Percentiles rank a stretch among this genome's conserved stretches.
Conservation (phyloP, 1,140 invertebrate genomes). For the Drosophila aff. region DNA sequence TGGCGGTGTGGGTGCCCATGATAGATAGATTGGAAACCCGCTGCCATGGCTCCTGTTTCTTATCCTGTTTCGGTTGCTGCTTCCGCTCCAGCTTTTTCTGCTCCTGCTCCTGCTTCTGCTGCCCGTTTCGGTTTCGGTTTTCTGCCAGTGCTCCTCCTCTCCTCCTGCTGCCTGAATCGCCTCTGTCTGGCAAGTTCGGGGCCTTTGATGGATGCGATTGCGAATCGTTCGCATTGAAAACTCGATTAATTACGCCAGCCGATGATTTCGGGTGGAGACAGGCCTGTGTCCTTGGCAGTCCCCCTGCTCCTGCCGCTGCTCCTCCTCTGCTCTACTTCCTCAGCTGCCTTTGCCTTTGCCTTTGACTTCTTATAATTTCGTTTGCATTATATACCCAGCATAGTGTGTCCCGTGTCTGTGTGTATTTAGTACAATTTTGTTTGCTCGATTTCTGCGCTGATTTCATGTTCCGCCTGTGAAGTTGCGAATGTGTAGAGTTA, state of each 20-base stretch:
- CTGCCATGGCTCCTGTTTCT: conserved; percentile 28
- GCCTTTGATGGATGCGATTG: conserved; percentile 56
- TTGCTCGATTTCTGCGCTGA: conserved; percentile 44
- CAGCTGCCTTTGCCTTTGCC: conserved; percentile 25
- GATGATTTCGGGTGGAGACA: conserved; percentile 28
- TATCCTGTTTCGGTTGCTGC: conserved; percentile 1
- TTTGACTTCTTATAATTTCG: conserved; percentile 51
- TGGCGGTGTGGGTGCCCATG: conserved; percentile 27
- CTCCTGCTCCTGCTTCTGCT: neutral
- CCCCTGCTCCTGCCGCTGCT: neutral
- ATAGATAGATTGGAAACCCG: conserved; percentile 51
- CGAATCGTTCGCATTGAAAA: conserved; percentile 43
- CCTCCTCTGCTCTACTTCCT: neutral
- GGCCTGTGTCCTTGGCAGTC: conserved; percentile 8
- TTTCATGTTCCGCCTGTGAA: conserved; percentile 27
- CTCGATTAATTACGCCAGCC: conserved; percentile 52
- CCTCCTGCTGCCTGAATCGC: neutral
- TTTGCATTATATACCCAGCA: conserved; percentile 38
- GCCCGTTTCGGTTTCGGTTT: conserved; percentile 2
- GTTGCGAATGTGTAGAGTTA: neutral
- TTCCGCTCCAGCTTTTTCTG: neutral
- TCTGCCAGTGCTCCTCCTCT: neutral
- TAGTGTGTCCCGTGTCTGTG: conserved; percentile 10
- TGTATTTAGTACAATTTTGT: conserved; percentile 43
- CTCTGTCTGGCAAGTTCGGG: conserved; percentile 9